Evolutionary conservation across 2,797 vertebrate species (phyloP).

Genomic region (Chloroceryle inda): DNA sequence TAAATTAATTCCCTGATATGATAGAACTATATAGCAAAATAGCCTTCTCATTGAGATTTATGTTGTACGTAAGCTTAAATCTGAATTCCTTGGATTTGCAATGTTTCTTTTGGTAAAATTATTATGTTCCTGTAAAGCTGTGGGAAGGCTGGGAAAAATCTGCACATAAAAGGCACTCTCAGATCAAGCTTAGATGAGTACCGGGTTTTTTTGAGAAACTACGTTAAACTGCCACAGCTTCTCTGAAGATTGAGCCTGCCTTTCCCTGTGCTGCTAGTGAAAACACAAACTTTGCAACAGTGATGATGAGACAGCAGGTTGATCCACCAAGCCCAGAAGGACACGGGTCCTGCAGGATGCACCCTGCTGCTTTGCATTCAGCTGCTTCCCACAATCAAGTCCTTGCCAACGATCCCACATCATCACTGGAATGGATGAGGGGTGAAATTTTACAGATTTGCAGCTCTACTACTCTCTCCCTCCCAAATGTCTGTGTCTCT

Average conservation of each 20-base stretch:
- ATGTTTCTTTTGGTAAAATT: background rate
- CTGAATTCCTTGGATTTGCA: constrained; percentile 5
- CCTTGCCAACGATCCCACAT: background rate
- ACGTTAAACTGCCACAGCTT: background rate
- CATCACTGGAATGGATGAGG: fast-evolving
- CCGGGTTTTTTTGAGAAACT: background rate
- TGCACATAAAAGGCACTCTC: background rate
- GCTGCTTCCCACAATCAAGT: background rate
- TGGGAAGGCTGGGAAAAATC: constrained; percentile 15
- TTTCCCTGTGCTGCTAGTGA: background rate
- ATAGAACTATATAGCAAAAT: background rate
- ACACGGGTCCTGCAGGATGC: background rate
- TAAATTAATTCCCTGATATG: background rate
- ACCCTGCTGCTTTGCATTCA: background rate
- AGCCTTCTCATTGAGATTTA: background rate
- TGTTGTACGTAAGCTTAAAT: background rate
- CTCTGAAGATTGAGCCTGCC: background rate
- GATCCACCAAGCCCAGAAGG: background rate
- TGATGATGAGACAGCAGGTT: fast-evolving
- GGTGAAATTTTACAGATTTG: background rate
- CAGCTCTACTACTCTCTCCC: background rate
- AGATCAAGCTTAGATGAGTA: background rate
- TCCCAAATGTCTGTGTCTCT: background rate
- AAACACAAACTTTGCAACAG: background rate
- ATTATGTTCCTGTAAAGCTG: background rate